Evolutionary conservation across 2,797 vertebrate species (phyloP).

Genomic region (Protonibea diacanthus): DNA sequence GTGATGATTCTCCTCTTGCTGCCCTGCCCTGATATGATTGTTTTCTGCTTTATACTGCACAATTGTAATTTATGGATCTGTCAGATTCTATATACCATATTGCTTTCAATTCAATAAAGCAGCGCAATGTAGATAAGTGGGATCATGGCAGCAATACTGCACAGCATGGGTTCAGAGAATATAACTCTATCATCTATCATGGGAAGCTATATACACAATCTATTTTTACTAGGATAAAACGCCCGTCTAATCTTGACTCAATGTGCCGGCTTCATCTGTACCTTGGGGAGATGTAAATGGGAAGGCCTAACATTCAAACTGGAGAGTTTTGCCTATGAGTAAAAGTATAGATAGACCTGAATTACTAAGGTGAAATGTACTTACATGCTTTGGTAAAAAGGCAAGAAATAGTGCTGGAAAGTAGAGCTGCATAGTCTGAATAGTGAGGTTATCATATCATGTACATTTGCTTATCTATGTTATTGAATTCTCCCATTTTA

Average conservation of each 20-base stretch:
- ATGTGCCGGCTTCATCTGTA: background rate
- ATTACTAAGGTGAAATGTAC: background rate
- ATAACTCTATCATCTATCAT: slow-evolving; percentile 12
- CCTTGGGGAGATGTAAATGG: slow-evolving; percentile 4
- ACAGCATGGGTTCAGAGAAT: slow-evolving; percentile 6
- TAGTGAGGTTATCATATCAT: too few species aligned
- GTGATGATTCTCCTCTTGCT: slow-evolving; percentile 23
- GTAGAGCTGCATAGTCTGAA: too few species aligned
- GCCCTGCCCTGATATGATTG: slow-evolving; percentile 36
- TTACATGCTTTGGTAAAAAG: background rate
- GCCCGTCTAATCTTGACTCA: slow-evolving; percentile 10
- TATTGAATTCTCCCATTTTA: too few species aligned
- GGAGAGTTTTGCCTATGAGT: background rate
- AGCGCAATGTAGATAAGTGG: slow-evolving; percentile 47
- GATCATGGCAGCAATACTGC: slow-evolving; percentile 13
- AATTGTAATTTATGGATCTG: slow-evolving; percentile 53
- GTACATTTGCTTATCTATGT: too few species aligned
- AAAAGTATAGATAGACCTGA: background rate
- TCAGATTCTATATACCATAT: slow-evolving; percentile 49
- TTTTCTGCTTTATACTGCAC: slow-evolving; percentile 51
- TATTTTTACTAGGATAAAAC: slow-evolving; percentile 16
- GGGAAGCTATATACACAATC: slow-evolving; percentile 19
- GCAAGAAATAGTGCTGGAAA: background rate
- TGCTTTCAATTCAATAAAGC: slow-evolving; percentile 64
- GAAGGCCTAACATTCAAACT: background rate